Conservation (phyloP, 1,140 invertebrate genomes). For the Sitobion miscanthi region DNA sequence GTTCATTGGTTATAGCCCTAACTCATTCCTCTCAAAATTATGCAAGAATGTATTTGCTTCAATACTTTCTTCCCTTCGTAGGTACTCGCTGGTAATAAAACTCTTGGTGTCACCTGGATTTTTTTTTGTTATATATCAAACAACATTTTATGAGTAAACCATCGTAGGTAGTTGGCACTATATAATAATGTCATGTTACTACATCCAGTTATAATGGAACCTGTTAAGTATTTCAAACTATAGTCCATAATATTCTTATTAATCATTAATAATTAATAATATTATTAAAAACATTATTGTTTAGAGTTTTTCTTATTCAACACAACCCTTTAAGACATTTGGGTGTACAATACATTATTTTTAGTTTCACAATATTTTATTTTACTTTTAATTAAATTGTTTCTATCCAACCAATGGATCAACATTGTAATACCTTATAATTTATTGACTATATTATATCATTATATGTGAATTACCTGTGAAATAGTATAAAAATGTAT, state of each 20-base stretch:
- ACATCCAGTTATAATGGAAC: neutral
- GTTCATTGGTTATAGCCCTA: slow-evolving; percentile 26
- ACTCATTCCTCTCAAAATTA: slow-evolving; percentile 15
- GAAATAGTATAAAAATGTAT: no score
- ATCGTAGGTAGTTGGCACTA: neutral
- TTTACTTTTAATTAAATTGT: neutral
- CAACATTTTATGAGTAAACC: neutral
- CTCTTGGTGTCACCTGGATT: neutral
- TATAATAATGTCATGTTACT: neutral
- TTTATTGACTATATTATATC: no score
- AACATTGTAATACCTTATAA: neutral
- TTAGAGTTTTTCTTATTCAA: neutral
- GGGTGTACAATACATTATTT: neutral
- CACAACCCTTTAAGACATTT: neutral
- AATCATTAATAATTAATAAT: neutral
- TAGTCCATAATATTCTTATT: neutral
- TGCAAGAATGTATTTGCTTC: slow-evolving; percentile 18
- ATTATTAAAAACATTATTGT: neutral
- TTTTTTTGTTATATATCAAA: neutral
- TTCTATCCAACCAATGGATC: neutral
- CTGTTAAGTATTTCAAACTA: no score
- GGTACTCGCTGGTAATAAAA: neutral
- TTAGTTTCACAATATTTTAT: neutral
- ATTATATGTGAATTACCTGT: no score
- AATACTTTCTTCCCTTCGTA: neutral